Conservation (phyloP, 2,113 vertebrate species). For the Petrocephalus zakoni region DNA sequence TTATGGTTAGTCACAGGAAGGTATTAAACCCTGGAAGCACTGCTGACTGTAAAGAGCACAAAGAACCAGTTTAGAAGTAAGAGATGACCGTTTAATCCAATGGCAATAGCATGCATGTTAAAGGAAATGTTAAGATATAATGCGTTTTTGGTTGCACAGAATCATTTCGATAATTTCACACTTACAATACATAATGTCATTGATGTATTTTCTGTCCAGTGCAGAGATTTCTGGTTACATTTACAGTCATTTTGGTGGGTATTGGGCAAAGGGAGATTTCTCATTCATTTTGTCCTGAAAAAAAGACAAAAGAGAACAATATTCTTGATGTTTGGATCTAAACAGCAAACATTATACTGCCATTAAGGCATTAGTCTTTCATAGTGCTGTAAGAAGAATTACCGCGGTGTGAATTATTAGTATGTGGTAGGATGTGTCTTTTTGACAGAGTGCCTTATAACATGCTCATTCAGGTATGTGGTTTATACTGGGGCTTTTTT, state of each 20-base stretch:
- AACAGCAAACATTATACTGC: neutral
- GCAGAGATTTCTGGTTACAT: neutral
- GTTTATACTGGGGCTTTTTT: neutral
- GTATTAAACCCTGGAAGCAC: neutral
- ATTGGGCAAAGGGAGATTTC: constrained; percentile 51
- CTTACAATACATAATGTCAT: neutral
- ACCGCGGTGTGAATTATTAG: too few relatives aligned
- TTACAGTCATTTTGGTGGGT: constrained; percentile 48
- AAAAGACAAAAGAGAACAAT: constrained; percentile 20
- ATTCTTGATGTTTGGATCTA: neutral
- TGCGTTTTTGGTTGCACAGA: neutral
- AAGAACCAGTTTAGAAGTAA: neutral
- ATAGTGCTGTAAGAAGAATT: neutral
- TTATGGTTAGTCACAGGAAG: neutral
- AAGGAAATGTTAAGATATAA: neutral
- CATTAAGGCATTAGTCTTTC: neutral
- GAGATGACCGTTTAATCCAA: neutral
- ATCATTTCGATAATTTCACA: neutral
- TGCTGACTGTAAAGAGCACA: neutral
- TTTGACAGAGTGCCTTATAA: neutral
- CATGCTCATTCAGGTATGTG: neutral
- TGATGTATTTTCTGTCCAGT: neutral
- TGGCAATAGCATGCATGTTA: neutral
- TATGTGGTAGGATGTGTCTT: neutral
- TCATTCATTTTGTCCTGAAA: constrained; percentile 58